These are phyloP conservation scores for Autographa gamma DNA, from an alignment of 2,888 invertebrate species.

Conservation along the genomic window DNA sequence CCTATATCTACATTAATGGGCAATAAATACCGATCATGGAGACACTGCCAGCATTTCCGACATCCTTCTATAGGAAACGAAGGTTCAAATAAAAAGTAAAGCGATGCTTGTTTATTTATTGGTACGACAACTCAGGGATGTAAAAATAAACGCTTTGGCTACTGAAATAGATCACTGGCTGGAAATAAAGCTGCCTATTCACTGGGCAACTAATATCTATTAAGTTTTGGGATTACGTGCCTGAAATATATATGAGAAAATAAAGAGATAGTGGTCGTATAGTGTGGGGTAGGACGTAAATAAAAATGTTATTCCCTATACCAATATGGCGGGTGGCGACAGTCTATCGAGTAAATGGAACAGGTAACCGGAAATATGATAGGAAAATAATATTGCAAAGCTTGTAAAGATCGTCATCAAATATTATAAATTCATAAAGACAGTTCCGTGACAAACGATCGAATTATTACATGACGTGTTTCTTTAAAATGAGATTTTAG, in stretches of 20 bases:
- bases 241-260: neutral
- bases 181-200: conserved; percentile 19
- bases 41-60: conserved; percentile 28
- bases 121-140: conserved; percentile 47
- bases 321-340: too few species aligned
- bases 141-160: conserved; percentile 56
- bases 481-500: neutral
- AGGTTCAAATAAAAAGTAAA: conserved; percentile 47
- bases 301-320: neutral
- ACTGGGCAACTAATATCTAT: conserved; percentile 9
- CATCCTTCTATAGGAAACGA: conserved; percentile 38
- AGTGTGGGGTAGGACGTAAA: neutral
- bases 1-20: conserved; percentile 21
- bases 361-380: neutral
- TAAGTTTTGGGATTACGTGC: neutral
- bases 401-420: neutral
- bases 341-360: neutral
- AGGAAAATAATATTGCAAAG: neutral
- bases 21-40: conserved; percentile 29
- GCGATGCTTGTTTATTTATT: conserved; percentile 52
- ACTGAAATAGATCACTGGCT: conserved; percentile 46
- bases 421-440: neutral
- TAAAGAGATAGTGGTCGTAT: neutral
- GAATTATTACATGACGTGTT: neutral
- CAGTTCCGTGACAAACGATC: neutral